phyloP scores from a whole-genome alignment of 2,797 vertebrate species.

The Sciurus carolinensis region DNA sequence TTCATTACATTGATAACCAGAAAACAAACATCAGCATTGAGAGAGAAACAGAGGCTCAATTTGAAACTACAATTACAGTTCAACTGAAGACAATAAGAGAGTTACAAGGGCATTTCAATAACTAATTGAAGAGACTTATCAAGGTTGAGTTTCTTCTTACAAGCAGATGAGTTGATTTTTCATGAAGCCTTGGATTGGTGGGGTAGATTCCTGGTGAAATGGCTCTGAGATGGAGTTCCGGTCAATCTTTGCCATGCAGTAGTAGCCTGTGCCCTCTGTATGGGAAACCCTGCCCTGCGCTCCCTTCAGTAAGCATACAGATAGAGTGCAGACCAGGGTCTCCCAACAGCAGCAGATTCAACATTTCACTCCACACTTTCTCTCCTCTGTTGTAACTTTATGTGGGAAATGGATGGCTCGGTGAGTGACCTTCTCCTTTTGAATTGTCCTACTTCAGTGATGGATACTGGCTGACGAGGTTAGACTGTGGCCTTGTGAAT shows the following conservation, averaged over 20 bases:
- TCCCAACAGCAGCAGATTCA: conserved; percentile 80
- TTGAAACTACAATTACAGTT: conserved; percentile 49
- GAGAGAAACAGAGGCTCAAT: neutral
- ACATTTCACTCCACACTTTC: conserved; percentile 46
- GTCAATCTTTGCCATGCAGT: conserved; percentile 50
- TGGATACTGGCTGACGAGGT: neutral
- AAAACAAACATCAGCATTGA: conserved; percentile 27
- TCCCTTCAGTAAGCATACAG: conserved; percentile 80
- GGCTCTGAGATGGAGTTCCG: conserved; percentile 29
- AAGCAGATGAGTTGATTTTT: neutral
- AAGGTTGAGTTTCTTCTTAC: conserved; percentile 31
- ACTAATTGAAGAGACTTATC: conserved; percentile 1
- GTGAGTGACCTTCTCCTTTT: conserved; percentile 57
- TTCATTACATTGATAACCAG: neutral
- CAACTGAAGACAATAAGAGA: neutral
- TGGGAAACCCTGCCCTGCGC: conserved; percentile 82
- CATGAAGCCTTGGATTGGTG: neutral
- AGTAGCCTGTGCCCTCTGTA: conserved; percentile 78
- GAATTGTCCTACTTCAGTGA: conserved; percentile 4
- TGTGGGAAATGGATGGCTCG: conserved; percentile 1
- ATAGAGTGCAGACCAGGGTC: conserved; percentile 84
- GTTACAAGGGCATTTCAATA: conserved; percentile 18
- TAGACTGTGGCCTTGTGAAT: neutral
- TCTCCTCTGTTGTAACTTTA: conserved; percentile 68
- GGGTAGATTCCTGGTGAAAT: conserved; percentile 28